Percentiles rank a stretch among this genome's conserved stretches.
Conservation (phyloP, 1,140 invertebrate genomes). For the Tenebrio molitor region DNA sequence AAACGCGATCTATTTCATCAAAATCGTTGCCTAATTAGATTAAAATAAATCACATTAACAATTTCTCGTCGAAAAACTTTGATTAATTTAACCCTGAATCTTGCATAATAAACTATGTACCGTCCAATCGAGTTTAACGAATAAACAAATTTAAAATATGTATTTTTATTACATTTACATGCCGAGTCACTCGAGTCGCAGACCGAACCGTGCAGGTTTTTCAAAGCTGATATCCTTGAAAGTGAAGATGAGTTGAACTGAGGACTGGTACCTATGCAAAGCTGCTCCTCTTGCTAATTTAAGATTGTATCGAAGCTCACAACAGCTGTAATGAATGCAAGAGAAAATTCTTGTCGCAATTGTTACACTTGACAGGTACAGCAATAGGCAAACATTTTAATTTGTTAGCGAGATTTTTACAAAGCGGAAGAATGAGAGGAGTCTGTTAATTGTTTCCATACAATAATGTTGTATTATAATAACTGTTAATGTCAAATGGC, state of each 20-base stretch:
- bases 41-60: neutral
- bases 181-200: too few relatives aligned
- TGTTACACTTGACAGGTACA: too few relatives aligned
- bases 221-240: conserved; percentile 15
- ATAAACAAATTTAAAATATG: neutral
- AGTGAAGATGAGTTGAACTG: conserved; percentile 7
- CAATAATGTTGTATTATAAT: conserved; percentile 3
- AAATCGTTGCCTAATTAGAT: conserved; percentile 3
- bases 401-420: too few relatives aligned
- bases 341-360: too few relatives aligned
- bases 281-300: neutral
- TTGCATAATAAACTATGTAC: conserved; percentile 9
- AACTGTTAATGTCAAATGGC: conserved; percentile 35
- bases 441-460: conserved; percentile 7
- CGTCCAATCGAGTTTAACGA: neutral
- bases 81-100: too few relatives aligned
- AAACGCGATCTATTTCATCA: neutral
- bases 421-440: neutral
- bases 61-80: too few relatives aligned
- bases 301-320: neutral
- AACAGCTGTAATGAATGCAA: too few relatives aligned
- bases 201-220: neutral
- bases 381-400: too few relatives aligned
- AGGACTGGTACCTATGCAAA: neutral
- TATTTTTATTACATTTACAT: neutral